Evolutionary conservation across 2,888 invertebrate species (phyloP).

Genomic region (Spicauda simplicius): DNA sequence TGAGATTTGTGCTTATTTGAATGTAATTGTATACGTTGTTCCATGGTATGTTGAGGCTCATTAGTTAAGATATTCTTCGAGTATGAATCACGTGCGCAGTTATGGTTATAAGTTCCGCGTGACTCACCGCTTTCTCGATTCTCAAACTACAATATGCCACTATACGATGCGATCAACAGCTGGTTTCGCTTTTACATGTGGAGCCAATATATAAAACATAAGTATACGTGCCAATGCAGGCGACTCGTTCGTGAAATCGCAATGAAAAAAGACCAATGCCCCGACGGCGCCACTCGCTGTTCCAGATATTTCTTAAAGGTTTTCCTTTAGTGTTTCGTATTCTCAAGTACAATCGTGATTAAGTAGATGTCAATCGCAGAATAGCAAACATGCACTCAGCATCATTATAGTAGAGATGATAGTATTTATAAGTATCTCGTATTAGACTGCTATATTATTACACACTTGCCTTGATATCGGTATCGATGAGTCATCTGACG

Average conservation of each 20-base stretch:
- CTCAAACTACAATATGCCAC: constrained; percentile 41
- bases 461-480: constrained; percentile 50
- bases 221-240: constrained; percentile 17
- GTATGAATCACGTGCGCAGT: constrained; percentile 49
- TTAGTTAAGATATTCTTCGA: constrained; percentile 46
- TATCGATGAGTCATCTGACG: constrained; percentile 67
- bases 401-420: constrained; percentile 1
- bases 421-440: constrained; percentile 22
- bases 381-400: background rate
- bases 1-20: no score
- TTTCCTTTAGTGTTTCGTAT: constrained; percentile 5
- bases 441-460: constrained; percentile 39
- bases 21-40: background rate
- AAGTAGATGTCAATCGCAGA: background rate
- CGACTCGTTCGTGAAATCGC: constrained; percentile 29
- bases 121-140: constrained; percentile 76
- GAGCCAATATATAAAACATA: constrained; percentile 22
- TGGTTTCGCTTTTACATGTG: constrained; percentile 47
- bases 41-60: constrained; percentile 34
- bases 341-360: background rate
- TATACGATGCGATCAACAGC: constrained; percentile 43
- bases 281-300: constrained; percentile 21
- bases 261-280: constrained; percentile 26
- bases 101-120: constrained; percentile 57
- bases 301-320: constrained; percentile 18